These are phyloP conservation scores for Brenthis daphne DNA, from an alignment of 2,888 invertebrate species.

Conservation along the genomic window DNA sequence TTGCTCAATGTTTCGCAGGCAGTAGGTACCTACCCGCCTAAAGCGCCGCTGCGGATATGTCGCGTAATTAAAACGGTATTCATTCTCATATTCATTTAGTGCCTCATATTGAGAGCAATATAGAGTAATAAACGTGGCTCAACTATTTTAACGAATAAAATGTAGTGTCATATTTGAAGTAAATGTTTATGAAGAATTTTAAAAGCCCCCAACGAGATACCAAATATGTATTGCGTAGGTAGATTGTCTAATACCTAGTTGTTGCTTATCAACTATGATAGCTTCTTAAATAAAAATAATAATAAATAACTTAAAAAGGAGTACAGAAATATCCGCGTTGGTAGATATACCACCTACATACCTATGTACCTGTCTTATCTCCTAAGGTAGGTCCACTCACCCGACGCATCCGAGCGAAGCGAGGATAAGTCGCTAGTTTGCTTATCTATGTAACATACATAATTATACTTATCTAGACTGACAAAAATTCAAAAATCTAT, in stretches of 20 bases:
- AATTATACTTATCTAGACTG: too few species aligned
- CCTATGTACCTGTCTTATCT: too few species aligned
- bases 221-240: constrained; percentile 7
- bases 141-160: constrained; percentile 9
- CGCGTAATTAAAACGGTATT: constrained; percentile 10
- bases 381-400: too few species aligned
- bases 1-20: not conserved
- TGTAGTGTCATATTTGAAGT: not conserved
- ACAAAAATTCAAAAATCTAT: too few species aligned
- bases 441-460: too few species aligned
- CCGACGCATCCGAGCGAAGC: too few species aligned
- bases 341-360: too few species aligned
- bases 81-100: constrained; percentile 11
- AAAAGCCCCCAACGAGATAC: not conserved
- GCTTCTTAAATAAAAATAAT: not conserved
- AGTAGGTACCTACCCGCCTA: too few species aligned
- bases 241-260: not conserved
- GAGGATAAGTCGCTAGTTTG: too few species aligned
- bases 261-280: not conserved
- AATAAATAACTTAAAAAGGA: too few species aligned
- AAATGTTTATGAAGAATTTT: too few species aligned
- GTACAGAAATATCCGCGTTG: too few species aligned
- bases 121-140: not conserved
- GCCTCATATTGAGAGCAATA: not conserved
- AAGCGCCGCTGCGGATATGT: not conserved